Evolutionary conservation across 1,140 invertebrate species (phyloP).

Genomic region (Drosophila nikananu): DNA sequence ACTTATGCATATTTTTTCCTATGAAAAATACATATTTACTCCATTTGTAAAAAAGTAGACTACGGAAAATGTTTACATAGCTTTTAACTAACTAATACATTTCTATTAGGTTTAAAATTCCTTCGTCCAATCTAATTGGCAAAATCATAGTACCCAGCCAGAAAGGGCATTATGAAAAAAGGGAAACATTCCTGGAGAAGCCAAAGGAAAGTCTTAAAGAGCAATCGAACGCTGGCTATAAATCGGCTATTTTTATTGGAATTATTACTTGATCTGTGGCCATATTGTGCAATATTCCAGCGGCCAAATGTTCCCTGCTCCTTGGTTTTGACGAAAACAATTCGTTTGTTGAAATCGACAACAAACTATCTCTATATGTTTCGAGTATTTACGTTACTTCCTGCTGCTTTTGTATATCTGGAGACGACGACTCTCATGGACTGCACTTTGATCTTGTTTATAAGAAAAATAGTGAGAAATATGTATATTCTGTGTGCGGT

Average conservation of each 20-base stretch:
- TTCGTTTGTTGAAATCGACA: slow-evolving; percentile 64
- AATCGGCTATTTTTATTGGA: slow-evolving; percentile 69
- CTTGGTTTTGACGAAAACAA: slow-evolving; percentile 72
- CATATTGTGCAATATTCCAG: slow-evolving; percentile 77
- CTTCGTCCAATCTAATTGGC: background rate
- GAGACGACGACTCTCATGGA: slow-evolving; percentile 70
- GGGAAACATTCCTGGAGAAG: slow-evolving; percentile 44
- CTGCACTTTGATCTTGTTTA: slow-evolving; percentile 80
- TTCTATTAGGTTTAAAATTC: background rate
- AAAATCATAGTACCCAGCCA: background rate
- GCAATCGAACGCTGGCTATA: slow-evolving; percentile 55
- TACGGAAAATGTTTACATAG: too few species aligned
- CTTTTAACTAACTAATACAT: too few species aligned
- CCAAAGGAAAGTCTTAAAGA: slow-evolving; percentile 16
- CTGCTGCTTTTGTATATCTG: slow-evolving; percentile 76
- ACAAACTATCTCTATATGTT: slow-evolving; percentile 39
- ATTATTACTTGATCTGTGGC: slow-evolving; percentile 81
- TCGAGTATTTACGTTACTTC: slow-evolving; percentile 75
- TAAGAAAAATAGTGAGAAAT: slow-evolving; percentile 75
- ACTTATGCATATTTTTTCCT: too few species aligned
- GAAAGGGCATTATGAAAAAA: slow-evolving; percentile 11
- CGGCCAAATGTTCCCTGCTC: slow-evolving; percentile 61
- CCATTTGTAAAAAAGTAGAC: too few species aligned
- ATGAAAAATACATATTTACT: too few species aligned
- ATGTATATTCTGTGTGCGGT: slow-evolving; percentile 47